phyloP scores from a whole-genome alignment of 2,113 vertebrate genomes.

The Capricornis sumatraensis region DNA sequence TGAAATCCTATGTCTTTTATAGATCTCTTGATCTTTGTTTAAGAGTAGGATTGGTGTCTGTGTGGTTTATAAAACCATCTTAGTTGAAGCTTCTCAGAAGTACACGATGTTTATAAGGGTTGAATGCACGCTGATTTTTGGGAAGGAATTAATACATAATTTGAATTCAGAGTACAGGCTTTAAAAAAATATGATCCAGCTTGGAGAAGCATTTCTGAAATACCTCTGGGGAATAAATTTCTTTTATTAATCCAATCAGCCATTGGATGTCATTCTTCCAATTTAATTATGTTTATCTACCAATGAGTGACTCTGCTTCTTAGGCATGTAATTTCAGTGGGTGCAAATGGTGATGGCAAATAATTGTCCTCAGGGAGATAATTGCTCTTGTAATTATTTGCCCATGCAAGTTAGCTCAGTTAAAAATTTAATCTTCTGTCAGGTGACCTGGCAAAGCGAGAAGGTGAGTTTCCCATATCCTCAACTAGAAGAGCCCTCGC shows the following conservation, averaged over 20 bases:
- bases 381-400: slow-evolving; percentile 52
- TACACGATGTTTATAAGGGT: slow-evolving; percentile 20
- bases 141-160: slow-evolving; percentile 59
- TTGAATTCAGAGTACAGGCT: slow-evolving; percentile 61
- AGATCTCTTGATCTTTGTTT: neutral
- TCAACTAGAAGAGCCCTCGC: neutral
- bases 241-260: slow-evolving; percentile 66
- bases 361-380: slow-evolving; percentile 38
- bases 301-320: slow-evolving; percentile 39
- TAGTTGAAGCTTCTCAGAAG: slow-evolving; percentile 20
- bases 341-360: slow-evolving; percentile 36
- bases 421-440: neutral
- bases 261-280: slow-evolving; percentile 48
- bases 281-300: slow-evolving; percentile 62
- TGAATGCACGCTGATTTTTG: slow-evolving; percentile 27
- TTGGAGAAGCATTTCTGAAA: slow-evolving; percentile 57
- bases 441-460: neutral
- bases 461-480: neutral
- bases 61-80: neutral
- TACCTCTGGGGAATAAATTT: slow-evolving; percentile 52
- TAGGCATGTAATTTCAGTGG: slow-evolving; percentile 37
- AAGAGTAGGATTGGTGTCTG: neutral
- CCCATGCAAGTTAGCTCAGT: neutral
- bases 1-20: neutral
- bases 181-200: slow-evolving; percentile 26